Base-by-base conservation (phyloP, 2,888 invertebrate genomes). In the Thyatira batis region DNA sequence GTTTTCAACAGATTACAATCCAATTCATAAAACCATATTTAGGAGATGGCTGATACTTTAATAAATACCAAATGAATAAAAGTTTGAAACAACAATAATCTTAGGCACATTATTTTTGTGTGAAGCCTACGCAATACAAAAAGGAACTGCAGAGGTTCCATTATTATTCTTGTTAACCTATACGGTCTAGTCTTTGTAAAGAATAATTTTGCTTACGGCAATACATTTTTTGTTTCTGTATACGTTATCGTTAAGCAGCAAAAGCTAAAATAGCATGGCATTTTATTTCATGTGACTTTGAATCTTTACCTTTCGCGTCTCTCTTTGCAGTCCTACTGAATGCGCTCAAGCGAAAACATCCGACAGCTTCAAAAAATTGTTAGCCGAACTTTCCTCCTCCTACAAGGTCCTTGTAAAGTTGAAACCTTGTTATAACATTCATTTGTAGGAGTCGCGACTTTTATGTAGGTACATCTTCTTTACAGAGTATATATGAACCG, bases 101-200 rank as follows among this genome's bases (percentile, higher is more conserved):
- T 27, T 45, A 23, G 27, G 9, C n/a, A 27, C 39, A 45, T 50
- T 49, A 55, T 45, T 55, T 46, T 49, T 45, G 57, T 63, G 54
- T 53, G 51, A 64, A 68, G 51, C 61, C 66, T 66, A 70, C 67
- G 68, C 70, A 72, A 71, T 65, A 71, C 65, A 75, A 62, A 72
- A 76, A 75, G 69, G 73, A 76, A 80, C 69, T 73, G 73, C 76
- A 73, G 70, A 84, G 73, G 81, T 84, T 76, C 73, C 39, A 39
- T 77, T 77, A 73, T 82, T 82, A 77, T 71, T 79, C 81, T 85
- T 82, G 82, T 85, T 84, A 84, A 78, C 78, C 78, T 67, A 66
- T 33, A 33, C 39, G 17, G 39, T 23, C 55, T 64, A 67, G 71
- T 75, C 66, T 74, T 74, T 66, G 70, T 67, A 72, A 74, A 76